Evolutionary conservation across 2,113 vertebrate species (phyloP).

Genomic region (Aix galericulata): DNA sequence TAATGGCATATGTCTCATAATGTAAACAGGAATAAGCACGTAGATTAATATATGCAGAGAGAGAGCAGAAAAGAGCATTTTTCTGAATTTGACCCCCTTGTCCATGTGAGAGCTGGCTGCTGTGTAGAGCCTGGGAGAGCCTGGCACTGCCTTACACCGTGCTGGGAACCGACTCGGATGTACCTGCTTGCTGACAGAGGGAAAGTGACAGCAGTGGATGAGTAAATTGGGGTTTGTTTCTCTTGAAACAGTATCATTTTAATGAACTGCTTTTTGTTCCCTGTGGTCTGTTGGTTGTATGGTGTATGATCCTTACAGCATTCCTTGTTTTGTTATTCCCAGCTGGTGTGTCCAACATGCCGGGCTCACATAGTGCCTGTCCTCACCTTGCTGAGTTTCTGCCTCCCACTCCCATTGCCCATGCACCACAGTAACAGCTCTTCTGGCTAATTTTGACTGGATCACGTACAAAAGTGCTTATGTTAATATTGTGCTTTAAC

Average conservation of each 20-base stretch:
- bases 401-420: neutral
- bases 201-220: neutral
- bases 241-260: neutral
- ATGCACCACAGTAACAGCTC: neutral
- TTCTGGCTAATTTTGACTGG: conserved; percentile 22
- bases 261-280: neutral
- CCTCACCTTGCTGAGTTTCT: too few species aligned
- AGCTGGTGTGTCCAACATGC: neutral
- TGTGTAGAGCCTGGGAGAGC: neutral
- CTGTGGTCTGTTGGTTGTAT: neutral
- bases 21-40: conserved; percentile 44
- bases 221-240: conserved; percentile 12
- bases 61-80: neutral
- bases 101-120: neutral
- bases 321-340: neutral
- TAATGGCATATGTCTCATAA: conserved; percentile 18
- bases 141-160: neutral
- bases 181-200: neutral
- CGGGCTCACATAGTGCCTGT: neutral
- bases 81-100: neutral
- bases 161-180: rapidly evolving
- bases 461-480: neutral
- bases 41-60: conserved; percentile 1
- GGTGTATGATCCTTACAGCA: neutral
- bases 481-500: neutral